Evolutionary conservation across 2,888 invertebrate genomes (phyloP).

Genomic region (Celastrina argiolus): DNA sequence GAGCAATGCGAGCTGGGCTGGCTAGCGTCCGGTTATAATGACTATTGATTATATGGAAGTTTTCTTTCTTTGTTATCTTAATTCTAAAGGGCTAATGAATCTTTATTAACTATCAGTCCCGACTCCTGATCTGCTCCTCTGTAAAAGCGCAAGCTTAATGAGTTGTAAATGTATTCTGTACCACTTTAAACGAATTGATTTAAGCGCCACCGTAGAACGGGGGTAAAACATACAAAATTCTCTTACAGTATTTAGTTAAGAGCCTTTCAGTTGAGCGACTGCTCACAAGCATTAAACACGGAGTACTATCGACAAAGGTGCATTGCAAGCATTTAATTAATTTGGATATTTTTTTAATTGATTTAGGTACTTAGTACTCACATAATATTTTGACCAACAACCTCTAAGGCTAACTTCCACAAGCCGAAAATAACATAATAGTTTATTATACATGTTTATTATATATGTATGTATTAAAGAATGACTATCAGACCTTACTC

Average conservation of each 20-base stretch:
- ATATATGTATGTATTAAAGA: too few species aligned
- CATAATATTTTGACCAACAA: too few species aligned
- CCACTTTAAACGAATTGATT: constrained; percentile 9
- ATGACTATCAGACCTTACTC: too few species aligned
- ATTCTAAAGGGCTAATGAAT: background rate
- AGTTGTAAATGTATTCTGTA: background rate
- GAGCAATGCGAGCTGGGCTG: too few species aligned
- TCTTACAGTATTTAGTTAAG: background rate
- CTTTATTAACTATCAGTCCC: background rate
- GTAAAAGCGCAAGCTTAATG: background rate
- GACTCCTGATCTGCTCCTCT: background rate
- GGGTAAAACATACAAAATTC: background rate
- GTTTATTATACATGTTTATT: too few species aligned
- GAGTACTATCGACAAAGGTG: background rate
- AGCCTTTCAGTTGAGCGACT: background rate
- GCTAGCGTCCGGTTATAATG: too few species aligned
- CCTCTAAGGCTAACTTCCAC: too few species aligned
- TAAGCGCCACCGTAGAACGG: background rate
- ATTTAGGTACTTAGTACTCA: too few species aligned
- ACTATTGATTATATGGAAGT: background rate
- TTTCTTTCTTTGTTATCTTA: background rate
- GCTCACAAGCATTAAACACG: background rate
- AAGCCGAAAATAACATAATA: too few species aligned
- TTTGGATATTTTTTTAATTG: too few species aligned
- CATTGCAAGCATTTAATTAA: too few species aligned